A percentile compares a stretch with the other conserved stretches of the same genome.
phyloP scores from a whole-genome alignment of 2,113 vertebrate species.

The Chlorocebus sabaeus region DNA sequence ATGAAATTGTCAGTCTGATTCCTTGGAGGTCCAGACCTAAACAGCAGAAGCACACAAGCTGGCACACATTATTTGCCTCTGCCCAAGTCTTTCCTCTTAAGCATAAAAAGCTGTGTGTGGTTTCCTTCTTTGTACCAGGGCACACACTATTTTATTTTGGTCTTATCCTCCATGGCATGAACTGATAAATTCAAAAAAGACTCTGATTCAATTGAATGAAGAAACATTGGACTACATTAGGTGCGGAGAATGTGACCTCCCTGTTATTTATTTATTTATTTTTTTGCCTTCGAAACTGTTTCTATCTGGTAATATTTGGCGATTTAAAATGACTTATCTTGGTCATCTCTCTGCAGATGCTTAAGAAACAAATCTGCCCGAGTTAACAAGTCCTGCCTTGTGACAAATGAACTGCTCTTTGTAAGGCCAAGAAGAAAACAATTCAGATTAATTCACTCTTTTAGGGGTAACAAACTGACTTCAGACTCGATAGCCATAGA shows the following conservation, averaged over 20 bases:
- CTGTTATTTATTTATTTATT: background rate
- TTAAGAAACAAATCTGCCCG: background rate
- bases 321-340: background rate
- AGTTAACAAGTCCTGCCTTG: background rate
- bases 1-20: slow-evolving; percentile 26
- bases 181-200: background rate
- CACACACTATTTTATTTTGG: background rate
- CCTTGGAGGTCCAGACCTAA: slow-evolving; percentile 19
- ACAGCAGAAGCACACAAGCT: background rate
- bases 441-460: background rate
- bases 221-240: background rate
- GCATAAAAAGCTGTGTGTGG: background rate
- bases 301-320: background rate
- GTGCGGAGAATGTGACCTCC: background rate
- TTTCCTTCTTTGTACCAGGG: background rate
- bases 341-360: background rate
- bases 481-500: background rate
- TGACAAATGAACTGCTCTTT: background rate
- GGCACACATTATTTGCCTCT: background rate
- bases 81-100: background rate
- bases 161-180: background rate
- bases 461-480: background rate
- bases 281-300: background rate
- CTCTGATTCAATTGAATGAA: background rate
- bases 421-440: background rate